phyloP scores from a whole-genome alignment of 1,140 invertebrate genomes.

The Scaptomyza graminum region DNA sequence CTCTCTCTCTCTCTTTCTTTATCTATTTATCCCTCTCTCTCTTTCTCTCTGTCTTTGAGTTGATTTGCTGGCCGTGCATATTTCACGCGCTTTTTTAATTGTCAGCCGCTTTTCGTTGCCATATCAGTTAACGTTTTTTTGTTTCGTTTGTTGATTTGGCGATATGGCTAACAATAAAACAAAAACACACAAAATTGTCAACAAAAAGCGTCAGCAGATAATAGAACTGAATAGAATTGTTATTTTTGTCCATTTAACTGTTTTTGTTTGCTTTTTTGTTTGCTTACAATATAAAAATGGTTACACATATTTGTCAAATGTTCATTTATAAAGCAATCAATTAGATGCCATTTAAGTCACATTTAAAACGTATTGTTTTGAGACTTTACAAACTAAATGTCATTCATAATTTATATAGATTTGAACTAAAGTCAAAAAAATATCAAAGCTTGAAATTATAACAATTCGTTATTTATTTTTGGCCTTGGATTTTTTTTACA shows the following conservation, averaged over 20 bases:
- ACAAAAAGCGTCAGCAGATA: conserved; percentile 59
- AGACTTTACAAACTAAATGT: not conserved
- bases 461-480: conserved; percentile 7
- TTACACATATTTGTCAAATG: conserved; percentile 4
- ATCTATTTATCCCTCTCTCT: not conserved
- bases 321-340: conserved; percentile 9
- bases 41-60: conserved; percentile 1
- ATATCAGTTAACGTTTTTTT: conserved; percentile 42
- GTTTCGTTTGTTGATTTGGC: conserved; percentile 62
- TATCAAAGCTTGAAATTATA: conserved; percentile 2
- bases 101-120: conserved; percentile 50
- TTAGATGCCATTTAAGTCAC: conserved; percentile 1
- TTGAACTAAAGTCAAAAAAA: conserved; percentile 31
- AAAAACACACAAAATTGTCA: conserved; percentile 36
- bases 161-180: conserved; percentile 45
- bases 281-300: conserved; percentile 22
- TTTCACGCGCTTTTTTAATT: conserved; percentile 67
- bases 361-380: not conserved
- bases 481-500: conserved; percentile 28
- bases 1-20: conserved; percentile 4
- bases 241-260: conserved; percentile 66
- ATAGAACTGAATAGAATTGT: conserved; percentile 64
- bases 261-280: conserved; percentile 18
- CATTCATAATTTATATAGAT: conserved; percentile 44
- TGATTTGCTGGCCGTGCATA: conserved; percentile 47